These are phyloP conservation scores for Spodoptera littoralis DNA, from an alignment of 2,888 invertebrate genomes.

Conservation along the genomic window DNA sequence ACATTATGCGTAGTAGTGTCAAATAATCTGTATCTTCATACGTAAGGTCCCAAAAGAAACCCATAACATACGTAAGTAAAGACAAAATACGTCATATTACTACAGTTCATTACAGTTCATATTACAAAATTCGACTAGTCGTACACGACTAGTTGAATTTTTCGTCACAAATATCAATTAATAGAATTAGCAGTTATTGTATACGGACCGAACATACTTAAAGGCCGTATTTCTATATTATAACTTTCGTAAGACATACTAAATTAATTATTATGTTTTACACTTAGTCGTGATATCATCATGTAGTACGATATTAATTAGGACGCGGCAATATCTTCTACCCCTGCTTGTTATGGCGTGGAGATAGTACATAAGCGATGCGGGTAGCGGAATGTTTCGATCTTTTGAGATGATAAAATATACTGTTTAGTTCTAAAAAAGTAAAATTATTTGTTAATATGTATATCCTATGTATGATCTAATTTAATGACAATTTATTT, in stretches of 20 bases:
- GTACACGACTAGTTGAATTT: constrained; percentile 1
- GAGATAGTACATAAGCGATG: neutral
- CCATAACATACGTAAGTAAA: too few relatives aligned
- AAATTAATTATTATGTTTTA: neutral
- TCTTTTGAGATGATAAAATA: neutral
- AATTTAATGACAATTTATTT: too few relatives aligned
- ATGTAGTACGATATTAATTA: constrained; percentile 74
- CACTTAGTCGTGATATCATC: constrained; percentile 59
- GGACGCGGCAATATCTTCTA: constrained; percentile 46
- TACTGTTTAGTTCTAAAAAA: too few relatives aligned
- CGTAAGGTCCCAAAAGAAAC: too few relatives aligned
- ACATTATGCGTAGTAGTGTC: too few relatives aligned
- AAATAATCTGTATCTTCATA: too few relatives aligned
- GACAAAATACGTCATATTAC: constrained; percentile 1
- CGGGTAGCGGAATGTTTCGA: neutral
- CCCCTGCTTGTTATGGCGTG: constrained; percentile 44
- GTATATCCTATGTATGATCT: too few relatives aligned
- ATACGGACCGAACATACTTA: neutral
- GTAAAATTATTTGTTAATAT: too few relatives aligned
- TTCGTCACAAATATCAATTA: constrained; percentile 49
- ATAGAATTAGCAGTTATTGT: constrained; percentile 46
- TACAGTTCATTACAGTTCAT: too few relatives aligned
- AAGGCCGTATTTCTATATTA: too few relatives aligned
- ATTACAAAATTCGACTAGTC: too few relatives aligned
- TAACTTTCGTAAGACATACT: too few relatives aligned